Evolutionary conservation across 2,797 vertebrate species (phyloP), one percentile per base, ranked within the genome.

Genomic region (Apodemus agrarius): DNA sequence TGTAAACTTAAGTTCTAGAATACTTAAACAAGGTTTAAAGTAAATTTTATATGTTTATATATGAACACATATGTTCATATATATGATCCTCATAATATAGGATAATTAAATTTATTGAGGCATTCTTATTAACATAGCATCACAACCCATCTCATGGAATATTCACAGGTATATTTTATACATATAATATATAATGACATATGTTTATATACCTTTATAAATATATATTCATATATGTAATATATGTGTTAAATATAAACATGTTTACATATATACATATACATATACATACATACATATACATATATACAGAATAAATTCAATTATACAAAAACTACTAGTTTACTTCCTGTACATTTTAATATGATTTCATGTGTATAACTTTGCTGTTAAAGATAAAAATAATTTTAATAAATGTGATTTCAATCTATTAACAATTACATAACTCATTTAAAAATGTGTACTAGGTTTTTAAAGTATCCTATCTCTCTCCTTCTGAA

Each of bases 311-410:
- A 14, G 80, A 9, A 26, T 43, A 84, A 22, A 83, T 83, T 83
- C 57, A 43, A 85, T 74, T 93, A 37, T n/a, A 26, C 0, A 65
- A 46, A 92, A 78, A 43, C 12, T 78, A 89, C 24, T 93, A 5
- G 6, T 80, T 43, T 67, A 3, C 0, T 1, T 94, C 54, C 13
- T 78, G 13, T 85, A 92, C 16, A 63, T 92, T 92, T 90, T 88
- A 92, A 29, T 78, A 89, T 29, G 16, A 72, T 90, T 97, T 80
- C n/a, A 94, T 67, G 16, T 78, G 29, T 46, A 92, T 10, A 43
- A 63, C 57, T 85, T 84, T 37, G 40, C 57, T 93, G 6, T 81
- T 82, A 5, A 86, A 46, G 78, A 17, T 65, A 37, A 91, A 49
- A 16, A 11, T 76, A 76, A 49, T 78, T 63, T 26, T 78, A 63